phyloP scores from a whole-genome alignment of 2,888 invertebrate species.

The Zootermopsis nevadensis region DNA sequence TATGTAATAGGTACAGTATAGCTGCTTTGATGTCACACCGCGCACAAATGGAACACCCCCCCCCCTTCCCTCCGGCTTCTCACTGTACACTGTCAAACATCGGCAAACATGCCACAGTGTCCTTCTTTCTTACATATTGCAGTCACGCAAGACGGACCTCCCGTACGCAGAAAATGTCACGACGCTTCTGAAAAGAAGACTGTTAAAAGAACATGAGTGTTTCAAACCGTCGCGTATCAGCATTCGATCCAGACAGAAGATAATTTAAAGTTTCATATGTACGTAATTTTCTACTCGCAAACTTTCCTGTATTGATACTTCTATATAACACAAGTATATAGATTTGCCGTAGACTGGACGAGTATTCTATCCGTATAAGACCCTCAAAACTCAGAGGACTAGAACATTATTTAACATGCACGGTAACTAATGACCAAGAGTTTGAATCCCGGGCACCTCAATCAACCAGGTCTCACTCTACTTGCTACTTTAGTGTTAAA shows the following conservation, averaged over 20 bases:
- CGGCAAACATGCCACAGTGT: neutral
- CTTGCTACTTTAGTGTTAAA: too few species aligned
- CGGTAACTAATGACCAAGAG: too few species aligned
- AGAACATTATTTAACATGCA: too few species aligned
- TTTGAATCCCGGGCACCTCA: too few species aligned
- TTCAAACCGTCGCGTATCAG: neutral
- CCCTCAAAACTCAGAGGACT: too few species aligned
- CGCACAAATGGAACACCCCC: neutral
- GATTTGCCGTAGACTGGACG: too few species aligned
- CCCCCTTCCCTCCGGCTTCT: neutral
- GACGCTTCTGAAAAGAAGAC: neutral
- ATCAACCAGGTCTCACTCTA: too few species aligned
- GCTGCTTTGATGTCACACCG: neutral
- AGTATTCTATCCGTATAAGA: too few species aligned
- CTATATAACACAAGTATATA: neutral
- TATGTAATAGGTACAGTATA: conserved; percentile 13
- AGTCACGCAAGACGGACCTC: neutral
- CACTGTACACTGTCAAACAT: neutral
- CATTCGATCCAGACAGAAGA: neutral
- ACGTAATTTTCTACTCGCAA: neutral
- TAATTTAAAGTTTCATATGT: neutral
- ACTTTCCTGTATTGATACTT: too few species aligned
- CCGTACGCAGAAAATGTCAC: neutral
- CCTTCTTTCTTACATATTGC: neutral
- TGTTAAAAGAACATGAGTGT: neutral